These are phyloP conservation scores for Temnothorax longispinosus DNA, from an alignment of 1,140 invertebrate genomes.

Conservation along the genomic window DNA sequence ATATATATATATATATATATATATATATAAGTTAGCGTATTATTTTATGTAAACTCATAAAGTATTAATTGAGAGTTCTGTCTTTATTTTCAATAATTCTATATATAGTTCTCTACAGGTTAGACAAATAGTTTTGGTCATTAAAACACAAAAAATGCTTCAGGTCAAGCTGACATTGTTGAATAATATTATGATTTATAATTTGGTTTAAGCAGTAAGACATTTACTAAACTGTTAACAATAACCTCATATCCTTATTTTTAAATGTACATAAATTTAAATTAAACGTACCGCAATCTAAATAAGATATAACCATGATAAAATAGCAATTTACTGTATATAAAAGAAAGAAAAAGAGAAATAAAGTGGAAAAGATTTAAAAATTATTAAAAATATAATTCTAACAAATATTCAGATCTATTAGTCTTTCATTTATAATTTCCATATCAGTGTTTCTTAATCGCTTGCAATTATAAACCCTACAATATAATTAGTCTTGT, in stretches of 20 bases:
- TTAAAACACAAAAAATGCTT: not conserved
- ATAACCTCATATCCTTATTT: not conserved
- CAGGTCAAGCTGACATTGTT: not conserved
- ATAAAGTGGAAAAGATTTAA: not conserved
- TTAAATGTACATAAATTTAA: not conserved
- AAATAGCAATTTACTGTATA: not conserved
- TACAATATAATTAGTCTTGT: not conserved
- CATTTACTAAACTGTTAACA: not conserved
- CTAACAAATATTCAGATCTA: not conserved
- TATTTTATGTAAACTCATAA: too few relatives aligned
- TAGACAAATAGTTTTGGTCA: too few relatives aligned
- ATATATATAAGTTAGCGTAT: too few relatives aligned
- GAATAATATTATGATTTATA: not conserved
- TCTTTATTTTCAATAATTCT: too few relatives aligned
- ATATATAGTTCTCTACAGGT: too few relatives aligned
- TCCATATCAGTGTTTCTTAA: not conserved
- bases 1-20: too few relatives aligned
- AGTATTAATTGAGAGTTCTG: too few relatives aligned
- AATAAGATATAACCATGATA: not conserved
- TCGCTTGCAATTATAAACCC: not conserved
- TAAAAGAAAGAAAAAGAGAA: not conserved
- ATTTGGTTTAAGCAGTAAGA: not conserved
- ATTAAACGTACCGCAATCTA: not conserved
- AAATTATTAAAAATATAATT: not conserved
- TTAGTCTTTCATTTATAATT: not conserved